A percentile compares a stretch with the other conserved stretches of the same genome.
Evolutionary conservation across 2,888 invertebrate species (phyloP).

Genomic region (Neoascia interrupta): DNA sequence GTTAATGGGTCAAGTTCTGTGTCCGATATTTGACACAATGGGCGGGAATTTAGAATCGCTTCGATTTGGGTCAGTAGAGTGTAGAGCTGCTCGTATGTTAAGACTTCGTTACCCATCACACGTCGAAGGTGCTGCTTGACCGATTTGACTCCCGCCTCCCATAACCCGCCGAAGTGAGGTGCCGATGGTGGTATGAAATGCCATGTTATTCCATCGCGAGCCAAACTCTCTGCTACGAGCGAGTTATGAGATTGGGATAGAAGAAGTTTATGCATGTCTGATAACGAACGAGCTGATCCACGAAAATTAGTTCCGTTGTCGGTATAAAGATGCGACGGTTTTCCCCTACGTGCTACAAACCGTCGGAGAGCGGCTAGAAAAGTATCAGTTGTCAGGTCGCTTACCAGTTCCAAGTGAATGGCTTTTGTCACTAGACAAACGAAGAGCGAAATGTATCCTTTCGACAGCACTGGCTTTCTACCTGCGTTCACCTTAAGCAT

Average conservation of each 20-base stretch:
- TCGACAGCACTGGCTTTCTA: not conserved
- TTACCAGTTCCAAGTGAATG: slow-evolving; percentile 32
- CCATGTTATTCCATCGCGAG: slow-evolving; percentile 42
- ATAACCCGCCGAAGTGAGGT: slow-evolving; percentile 50
- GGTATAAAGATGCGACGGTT: slow-evolving; percentile 21
- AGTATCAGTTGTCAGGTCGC: slow-evolving; percentile 37
- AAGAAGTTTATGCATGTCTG: slow-evolving; percentile 31
- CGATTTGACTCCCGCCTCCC: slow-evolving; percentile 48
- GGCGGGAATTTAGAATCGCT: not conserved
- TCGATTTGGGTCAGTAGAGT: not conserved
- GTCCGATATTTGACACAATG: not conserved
- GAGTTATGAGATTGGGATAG: slow-evolving; percentile 29
- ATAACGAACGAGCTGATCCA: slow-evolving; percentile 31
- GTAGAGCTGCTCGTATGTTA: not conserved
- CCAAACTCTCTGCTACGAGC: slow-evolving; percentile 36
- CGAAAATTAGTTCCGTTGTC: slow-evolving; percentile 54
- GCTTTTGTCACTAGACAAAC: slow-evolving; percentile 41
- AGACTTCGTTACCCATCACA: not conserved
- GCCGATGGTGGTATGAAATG: slow-evolving; percentile 47
- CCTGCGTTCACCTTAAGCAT: not conserved
- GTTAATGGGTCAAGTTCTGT: slow-evolving; percentile 4
- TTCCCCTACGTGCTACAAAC: slow-evolving; percentile 37
- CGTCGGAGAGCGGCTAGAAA: slow-evolving; percentile 48
- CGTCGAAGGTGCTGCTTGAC: slow-evolving; percentile 52
- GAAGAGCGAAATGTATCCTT: slow-evolving; percentile 21